Evolutionary conservation across 30 jellyfish, hydroid and myxozoan species (phyloP), one percentile per base, ranked within the genome.

Genomic region (Aurelia aurita): DNA sequence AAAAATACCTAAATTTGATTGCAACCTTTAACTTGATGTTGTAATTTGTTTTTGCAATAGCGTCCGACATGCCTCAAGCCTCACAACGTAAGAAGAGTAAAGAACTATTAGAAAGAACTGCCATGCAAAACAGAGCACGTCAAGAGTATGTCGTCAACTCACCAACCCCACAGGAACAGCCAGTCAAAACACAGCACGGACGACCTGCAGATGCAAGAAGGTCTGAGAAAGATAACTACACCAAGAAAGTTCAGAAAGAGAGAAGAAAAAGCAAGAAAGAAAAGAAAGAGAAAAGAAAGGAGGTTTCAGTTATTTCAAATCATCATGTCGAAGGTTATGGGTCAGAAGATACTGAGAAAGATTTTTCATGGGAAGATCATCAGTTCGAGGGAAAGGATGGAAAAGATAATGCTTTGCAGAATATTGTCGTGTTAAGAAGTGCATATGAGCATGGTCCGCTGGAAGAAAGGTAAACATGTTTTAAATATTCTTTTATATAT

Each of bases 381-480:
- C 26, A 75, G 47, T 23, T 23, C 10, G 81, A 43, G 70, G 69
- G 19, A 11, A 27, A 62, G n/a, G 8, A 83, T 58, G 46, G 49
- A 20, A 45, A 18, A 3, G 61, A 58, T 80, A 32, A 45, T 57
- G 74, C 32, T 13, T 16, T 28, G n/a, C 74, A 58, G 3, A 65
- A 83, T 15, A 69, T 70, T 44, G 80, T 83, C 19, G 68, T 83
- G 0, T 58, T 83, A 72, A 58, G 49, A 13, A 69, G 59, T 31
- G 58, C 74, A 5, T 61, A 83, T 29, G 71, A 70, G 20, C 27
- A 9, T 57, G 77, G 72, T 18, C 74, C 16, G 12, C 29, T 83
- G 81, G 93, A 83, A 43, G 93, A 83, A 67, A 72, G 93, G 93
- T 83, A 45, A 11, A 9, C n/a, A n/a, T n/a, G n/a, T n/a, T n/a